A percentile compares a stretch with the other conserved stretches of the same genome.
These are phyloP conservation scores for Enoplosus armatus DNA, from an alignment of 2,797 vertebrate species.

Conservation along the genomic window DNA sequence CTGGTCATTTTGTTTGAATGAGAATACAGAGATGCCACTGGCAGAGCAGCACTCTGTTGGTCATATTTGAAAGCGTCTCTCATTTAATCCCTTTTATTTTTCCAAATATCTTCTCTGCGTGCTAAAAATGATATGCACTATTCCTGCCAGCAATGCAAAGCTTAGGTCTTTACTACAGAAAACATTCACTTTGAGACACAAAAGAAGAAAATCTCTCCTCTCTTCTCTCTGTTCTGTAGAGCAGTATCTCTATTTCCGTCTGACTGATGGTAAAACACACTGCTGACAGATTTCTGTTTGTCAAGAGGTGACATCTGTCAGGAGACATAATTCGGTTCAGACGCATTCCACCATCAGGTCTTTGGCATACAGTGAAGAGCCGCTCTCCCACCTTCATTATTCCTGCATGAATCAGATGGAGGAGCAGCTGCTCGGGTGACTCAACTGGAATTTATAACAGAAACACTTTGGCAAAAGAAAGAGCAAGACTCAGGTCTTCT, in stretches of 20 bases:
- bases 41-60: not conserved
- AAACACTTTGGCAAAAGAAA: constrained; percentile 13
- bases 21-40: not conserved
- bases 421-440: constrained; percentile 59
- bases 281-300: constrained; percentile 47
- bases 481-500: not conserved
- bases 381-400: constrained; percentile 32
- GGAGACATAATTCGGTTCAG: constrained; percentile 31
- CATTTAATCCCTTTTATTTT: not conserved
- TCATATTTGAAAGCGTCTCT: not conserved
- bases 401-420: constrained; percentile 53
- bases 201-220: not conserved
- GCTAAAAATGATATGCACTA: not conserved
- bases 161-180: not conserved
- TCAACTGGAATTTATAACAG: constrained; percentile 36
- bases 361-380: constrained; percentile 15
- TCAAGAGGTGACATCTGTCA: constrained; percentile 55
- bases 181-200: not conserved
- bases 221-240: not conserved
- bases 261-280: not conserved
- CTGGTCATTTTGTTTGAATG: not conserved
- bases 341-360: constrained; percentile 35
- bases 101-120: not conserved
- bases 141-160: not conserved
- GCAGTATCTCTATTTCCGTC: constrained; percentile 9